Evolutionary conservation across 2,888 invertebrate species (phyloP), one percentile per base, ranked within the genome.

Genomic region (Cantharis rustica): DNA sequence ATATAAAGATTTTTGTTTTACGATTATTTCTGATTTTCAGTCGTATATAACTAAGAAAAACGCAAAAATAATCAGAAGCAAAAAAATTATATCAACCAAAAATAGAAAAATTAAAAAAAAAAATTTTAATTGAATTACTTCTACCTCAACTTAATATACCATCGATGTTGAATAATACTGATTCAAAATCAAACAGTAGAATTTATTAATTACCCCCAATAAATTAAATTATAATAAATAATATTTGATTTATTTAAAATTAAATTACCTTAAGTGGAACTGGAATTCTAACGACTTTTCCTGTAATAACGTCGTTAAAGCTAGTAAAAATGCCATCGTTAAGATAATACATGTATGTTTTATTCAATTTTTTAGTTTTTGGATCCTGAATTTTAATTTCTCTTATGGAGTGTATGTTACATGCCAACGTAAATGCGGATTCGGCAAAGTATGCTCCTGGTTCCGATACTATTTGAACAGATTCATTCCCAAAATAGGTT

Each of bases 291-390:
- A 63, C 11, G 7, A 13, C 15, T 27, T 63, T 71, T 64, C 63
- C 64, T 27, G 63, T 71, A 17, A 15, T 16, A 16, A 98, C 92
- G 89, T 97, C 97, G 90, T 98, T 99, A 92, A 99, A 99, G 75
- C 98, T 97, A 74, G 98, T 98, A 88, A 99, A 99, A 76, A 99
- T 97, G 5, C 99, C 99, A 89, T 99, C 99, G 89, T 99, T 99
- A 85, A 99, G 94, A 90, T 97, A 99, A 89, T 99, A 99, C 98
- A 98, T 98, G 87, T 91, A 89, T 82, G 90, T 90, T 16, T 87
- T 85, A 10, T 86, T 73, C 62, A 75, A 69, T 23, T 81, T 78
- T n/a, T 80, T 80, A 10, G 83, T 79, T 26, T 81, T 81, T 2
- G 80, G 72, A 72, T 83, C 80, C 17, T 80, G 81, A n/a, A 80